Conservation (phyloP, 2,113 vertebrate genomes). For the Tachuris rubrigastra region DNA sequence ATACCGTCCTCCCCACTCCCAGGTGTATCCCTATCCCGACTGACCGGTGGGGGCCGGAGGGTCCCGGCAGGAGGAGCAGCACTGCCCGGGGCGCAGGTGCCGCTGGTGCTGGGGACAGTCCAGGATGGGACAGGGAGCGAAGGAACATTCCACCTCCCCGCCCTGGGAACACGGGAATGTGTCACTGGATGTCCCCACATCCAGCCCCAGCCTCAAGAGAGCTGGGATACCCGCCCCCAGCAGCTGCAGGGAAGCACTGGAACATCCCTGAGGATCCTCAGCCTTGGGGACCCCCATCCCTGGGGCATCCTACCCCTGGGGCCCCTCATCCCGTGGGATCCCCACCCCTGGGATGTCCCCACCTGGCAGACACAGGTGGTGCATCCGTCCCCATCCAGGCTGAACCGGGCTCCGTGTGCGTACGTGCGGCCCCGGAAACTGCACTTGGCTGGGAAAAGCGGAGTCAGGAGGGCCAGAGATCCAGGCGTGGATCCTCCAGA, state of each 20-base stretch:
- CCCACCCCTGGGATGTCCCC: not conserved
- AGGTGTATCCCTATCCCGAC: not conserved
- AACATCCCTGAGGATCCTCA: not conserved
- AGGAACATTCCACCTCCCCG: conserved; percentile 78
- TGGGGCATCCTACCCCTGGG: too few species aligned
- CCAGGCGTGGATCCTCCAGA: accelerated
- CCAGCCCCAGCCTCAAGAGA: not conserved
- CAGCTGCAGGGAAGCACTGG: not conserved
- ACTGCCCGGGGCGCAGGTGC: conserved; percentile 73
- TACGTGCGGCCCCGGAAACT: conserved; percentile 69
- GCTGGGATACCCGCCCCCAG: not conserved
- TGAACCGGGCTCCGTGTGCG: conserved; percentile 65
- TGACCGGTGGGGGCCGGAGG: conserved; percentile 62
- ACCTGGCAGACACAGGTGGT: conserved; percentile 79
- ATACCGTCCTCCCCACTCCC: not conserved
- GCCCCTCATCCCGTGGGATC: not conserved
- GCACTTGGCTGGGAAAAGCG: conserved; percentile 65
- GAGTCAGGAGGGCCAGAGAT: not conserved
- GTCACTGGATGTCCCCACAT: not conserved
- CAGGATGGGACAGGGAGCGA: conserved; percentile 73
- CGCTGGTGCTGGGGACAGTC: conserved; percentile 74
- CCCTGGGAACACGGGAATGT: not conserved
- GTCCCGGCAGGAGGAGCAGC: conserved; percentile 76
- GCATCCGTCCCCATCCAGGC: conserved; percentile 69
- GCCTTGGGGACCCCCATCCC: not conserved